Evolutionary conservation across 2,888 invertebrate species (phyloP), one percentile per base, ranked within the genome.

Genomic region (Agrilus biguttatus): DNA sequence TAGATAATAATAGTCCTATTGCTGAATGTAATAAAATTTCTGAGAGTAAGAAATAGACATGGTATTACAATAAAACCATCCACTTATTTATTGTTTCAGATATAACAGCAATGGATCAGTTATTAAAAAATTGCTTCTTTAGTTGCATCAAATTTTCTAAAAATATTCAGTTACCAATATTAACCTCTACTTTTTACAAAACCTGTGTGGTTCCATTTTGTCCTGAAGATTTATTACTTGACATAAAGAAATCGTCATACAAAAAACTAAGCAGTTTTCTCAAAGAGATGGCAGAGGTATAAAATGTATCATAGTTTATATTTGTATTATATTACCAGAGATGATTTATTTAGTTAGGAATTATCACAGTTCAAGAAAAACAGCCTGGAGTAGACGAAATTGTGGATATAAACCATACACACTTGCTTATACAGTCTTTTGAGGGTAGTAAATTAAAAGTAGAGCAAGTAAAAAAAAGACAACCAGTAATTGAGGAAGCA

Each of bases 211-310:
- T 77, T 41, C 65, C 69, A 36, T 71, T 56, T 39, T 82, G 89
- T 55, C 86, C 88, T 0, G 58, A 74, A n/a, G 76, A 75, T 3
- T 67, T 72, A 39, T 71, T 68, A 13, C 63, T 93, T 33, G 91
- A 95, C 59, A 73, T 95, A 0, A 93, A 92, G 61, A 91, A 90
- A 62, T 84, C 90, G 0, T 79, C 79, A 10, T 87, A 79, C 58
- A 93, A 92, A 69, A 95, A 93, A 67, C 67, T 93, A 42, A 80
- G 87, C 12, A 82, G 83, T 46, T 93, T 93, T 60, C 67, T 95
- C 23, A 80, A 78, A 45, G 75, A 75, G 48, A 87, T 91, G 85
- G 72, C 76, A 52, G 68, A 74, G 59, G 75, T 80, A 60, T 68
- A 64, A 19, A 41, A 55, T 21, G 41, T 33, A 28, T 34, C 14